Conservation (phyloP, 1,140 invertebrate species). For the Telenomus remus region DNA sequence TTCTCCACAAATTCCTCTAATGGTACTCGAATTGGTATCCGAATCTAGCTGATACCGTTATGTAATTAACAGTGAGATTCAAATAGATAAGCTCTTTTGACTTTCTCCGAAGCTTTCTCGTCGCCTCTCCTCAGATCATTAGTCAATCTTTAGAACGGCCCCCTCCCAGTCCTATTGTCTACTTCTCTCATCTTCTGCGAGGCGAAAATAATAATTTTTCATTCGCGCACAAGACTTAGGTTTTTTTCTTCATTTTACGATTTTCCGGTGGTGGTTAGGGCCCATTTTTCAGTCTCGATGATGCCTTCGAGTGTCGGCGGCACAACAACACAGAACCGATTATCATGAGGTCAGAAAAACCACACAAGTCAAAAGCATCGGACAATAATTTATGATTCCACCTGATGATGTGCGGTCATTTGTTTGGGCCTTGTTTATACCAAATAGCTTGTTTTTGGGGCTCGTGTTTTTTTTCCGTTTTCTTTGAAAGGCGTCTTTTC, state of each 20-base stretch:
- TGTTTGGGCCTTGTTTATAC: conserved; percentile 12
- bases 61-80: conserved; percentile 43
- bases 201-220: conserved; percentile 35
- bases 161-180: not conserved
- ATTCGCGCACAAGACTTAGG: conserved; percentile 20
- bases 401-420: conserved; percentile 23
- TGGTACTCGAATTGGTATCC: conserved; percentile 34
- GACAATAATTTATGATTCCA: conserved; percentile 38
- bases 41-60: conserved; percentile 41
- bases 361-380: conserved; percentile 26
- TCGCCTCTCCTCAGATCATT: conserved; percentile 35
- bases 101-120: conserved; percentile 48
- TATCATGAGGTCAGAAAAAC: conserved; percentile 18
- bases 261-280: conserved; percentile 12
- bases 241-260: not conserved
- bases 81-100: conserved; percentile 32
- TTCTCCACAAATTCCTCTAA: conserved; percentile 29
- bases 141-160: conserved; percentile 30
- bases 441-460: conserved; percentile 1
- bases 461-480: conserved; percentile 3
- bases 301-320: conserved; percentile 39
- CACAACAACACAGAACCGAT: conserved; percentile 21
- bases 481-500: not conserved
- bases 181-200: not conserved
- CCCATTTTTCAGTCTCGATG: conserved; percentile 49